Conservation (phyloP, 2,113 vertebrate species). For the Dicrurus megarhynchus region DNA sequence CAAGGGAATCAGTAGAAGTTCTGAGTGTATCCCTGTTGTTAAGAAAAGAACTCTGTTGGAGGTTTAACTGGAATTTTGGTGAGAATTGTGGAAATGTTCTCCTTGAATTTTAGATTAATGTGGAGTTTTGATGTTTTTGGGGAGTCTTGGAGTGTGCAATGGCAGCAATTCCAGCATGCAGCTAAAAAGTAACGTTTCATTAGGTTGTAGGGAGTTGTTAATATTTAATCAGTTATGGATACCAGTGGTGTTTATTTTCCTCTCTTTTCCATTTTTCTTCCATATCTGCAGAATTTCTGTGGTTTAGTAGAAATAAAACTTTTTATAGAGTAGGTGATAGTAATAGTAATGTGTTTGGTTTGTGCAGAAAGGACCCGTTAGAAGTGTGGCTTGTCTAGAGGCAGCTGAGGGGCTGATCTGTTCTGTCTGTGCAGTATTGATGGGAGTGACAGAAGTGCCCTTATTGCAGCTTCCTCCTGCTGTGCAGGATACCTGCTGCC, state of each 20-base stretch:
- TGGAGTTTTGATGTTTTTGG: background rate
- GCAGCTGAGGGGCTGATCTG: background rate
- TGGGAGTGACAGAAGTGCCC: background rate
- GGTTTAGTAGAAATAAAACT: background rate
- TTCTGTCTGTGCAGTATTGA: background rate
- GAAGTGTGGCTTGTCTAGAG: background rate
- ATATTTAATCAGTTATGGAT: background rate
- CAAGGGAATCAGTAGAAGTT: background rate
- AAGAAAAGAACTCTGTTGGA: background rate
- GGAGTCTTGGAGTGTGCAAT: background rate
- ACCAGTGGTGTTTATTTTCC: background rate
- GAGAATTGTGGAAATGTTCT: background rate
- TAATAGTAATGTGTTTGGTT: background rate
- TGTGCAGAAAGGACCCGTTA: background rate
- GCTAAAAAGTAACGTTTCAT: background rate
- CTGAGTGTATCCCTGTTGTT: background rate
- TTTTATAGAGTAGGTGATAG: background rate
- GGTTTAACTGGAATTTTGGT: background rate
- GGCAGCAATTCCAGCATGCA: rapidly evolving
- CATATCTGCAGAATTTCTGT: background rate
- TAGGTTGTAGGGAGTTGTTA: background rate
- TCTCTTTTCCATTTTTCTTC: background rate
- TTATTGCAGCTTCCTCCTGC: background rate
- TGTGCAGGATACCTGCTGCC: background rate
- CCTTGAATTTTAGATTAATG: background rate